Base-by-base conservation (phyloP, 2,113 vertebrate species). In the Paramormyrops kingsleyae region DNA sequence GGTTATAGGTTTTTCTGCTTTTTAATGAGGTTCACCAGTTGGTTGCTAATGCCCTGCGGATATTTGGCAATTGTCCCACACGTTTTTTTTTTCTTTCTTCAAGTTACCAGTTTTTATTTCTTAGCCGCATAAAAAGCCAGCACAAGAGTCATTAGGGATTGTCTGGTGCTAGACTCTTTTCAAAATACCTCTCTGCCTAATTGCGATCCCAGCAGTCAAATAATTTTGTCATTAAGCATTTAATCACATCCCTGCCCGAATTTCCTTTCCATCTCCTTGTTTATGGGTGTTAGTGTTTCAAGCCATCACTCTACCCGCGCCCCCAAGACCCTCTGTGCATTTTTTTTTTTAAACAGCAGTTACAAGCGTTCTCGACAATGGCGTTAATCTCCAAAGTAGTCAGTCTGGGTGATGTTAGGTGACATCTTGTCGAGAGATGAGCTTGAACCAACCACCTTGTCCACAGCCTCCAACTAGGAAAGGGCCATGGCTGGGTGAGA, bases 21-120 rank as follows among this genome's bases (percentile, higher is more conserved):
- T 97, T 97, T 97, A 99, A 99, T 98, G 98, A 99, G 98, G 96
- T 97, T 98, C 97, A 97, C 98, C 98, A 98, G 97, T 98, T 98
- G 98, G 97, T 97, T 98, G 96, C 97, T 97, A 98, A 99, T 98
- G 97, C 97, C 98, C 97, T 96, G 96, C 98, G 96, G 98, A 98
- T 97, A 98, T 98, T 94, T 99, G 98, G 98, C 97, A 88, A 95
- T 87, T 88, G 83, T 96, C 98, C 98, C 98, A 95, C 94, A 93
- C 91, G 93, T 93, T 94, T 93, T 92, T 94, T 77, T 70, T 80
- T 59, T 77, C 10, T 46, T 88, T 87, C 92, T 94, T 95, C 91
- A 95, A 96, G 96, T 96, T 97, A 96, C 96, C 96, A 96, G 95
- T 97, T 96, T 97, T 95, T 94, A 92, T 94, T 96, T 96, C 94